These are phyloP conservation scores for Pagrus major DNA, from an alignment of 2,113 vertebrate species.

Conservation along the genomic window DNA sequence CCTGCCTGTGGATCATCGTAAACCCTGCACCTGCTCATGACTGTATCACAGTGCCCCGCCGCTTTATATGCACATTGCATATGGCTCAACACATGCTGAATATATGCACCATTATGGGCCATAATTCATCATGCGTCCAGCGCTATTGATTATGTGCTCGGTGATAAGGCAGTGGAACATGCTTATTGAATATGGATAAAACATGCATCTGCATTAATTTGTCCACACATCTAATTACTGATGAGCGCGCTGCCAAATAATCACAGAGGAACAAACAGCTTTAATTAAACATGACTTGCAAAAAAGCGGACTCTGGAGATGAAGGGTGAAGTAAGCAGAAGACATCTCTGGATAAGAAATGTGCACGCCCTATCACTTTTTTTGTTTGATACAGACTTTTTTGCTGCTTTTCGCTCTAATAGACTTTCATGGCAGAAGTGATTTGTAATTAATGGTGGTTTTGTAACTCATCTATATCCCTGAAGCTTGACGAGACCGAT, in stretches of 20 bases:
- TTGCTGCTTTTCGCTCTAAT: slow-evolving; percentile 71
- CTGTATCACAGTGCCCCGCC: slow-evolving; percentile 34
- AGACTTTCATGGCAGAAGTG: slow-evolving; percentile 82
- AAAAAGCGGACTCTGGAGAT: slow-evolving; percentile 5
- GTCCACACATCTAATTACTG: slow-evolving; percentile 59
- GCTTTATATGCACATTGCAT: slow-evolving; percentile 64
- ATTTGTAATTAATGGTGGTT: slow-evolving; percentile 85
- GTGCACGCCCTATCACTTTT: slow-evolving; percentile 66
- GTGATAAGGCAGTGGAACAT: slow-evolving; percentile 70
- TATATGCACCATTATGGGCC: slow-evolving; percentile 64
- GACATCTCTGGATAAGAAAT: slow-evolving; percentile 58
- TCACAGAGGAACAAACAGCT: slow-evolving; percentile 32
- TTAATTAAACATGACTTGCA: slow-evolving; percentile 43
- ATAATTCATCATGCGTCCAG: slow-evolving; percentile 73
- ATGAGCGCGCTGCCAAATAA: slow-evolving; percentile 38
- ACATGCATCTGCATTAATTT: slow-evolving; percentile 69
- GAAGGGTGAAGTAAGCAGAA: slow-evolving; percentile 36
- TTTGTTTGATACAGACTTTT: slow-evolving; percentile 74
- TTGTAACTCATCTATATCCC: slow-evolving; percentile 81
- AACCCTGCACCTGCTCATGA: slow-evolving; percentile 72
- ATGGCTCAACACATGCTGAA: slow-evolving; percentile 63
- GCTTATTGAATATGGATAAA: slow-evolving; percentile 77
- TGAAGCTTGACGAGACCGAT: slow-evolving; percentile 79
- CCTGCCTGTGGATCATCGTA: slow-evolving; percentile 72
- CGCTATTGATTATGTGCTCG: slow-evolving; percentile 73